Conservation (phyloP, 2,888 invertebrate genomes). For the Exephanes ischioxanthus region DNA sequence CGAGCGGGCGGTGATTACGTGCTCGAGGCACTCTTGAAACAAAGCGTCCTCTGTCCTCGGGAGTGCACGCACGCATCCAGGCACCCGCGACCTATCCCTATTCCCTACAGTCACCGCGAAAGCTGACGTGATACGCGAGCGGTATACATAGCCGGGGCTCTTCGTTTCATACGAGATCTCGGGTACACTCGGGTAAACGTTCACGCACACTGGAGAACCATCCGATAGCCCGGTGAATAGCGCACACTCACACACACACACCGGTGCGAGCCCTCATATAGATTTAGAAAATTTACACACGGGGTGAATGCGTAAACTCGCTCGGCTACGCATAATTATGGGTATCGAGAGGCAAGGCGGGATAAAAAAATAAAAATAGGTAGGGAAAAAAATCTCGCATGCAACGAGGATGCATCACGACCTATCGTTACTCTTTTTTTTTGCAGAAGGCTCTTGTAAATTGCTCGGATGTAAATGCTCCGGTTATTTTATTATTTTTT, state of each 20-base stretch:
- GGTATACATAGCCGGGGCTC: not conserved
- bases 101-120: slow-evolving; percentile 44
- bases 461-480: too few species aligned
- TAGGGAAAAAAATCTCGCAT: slow-evolving; percentile 7
- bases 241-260: not conserved
- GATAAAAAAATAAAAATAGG: not conserved
- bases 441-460: not conserved
- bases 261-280: slow-evolving; percentile 13
- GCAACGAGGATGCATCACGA: slow-evolving; percentile 13
- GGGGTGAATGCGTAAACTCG: slow-evolving; percentile 38
- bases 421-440: slow-evolving; percentile 4
- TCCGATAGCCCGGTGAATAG: slow-evolving; percentile 11
- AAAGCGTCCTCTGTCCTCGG: slow-evolving; percentile 80
- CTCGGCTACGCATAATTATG: slow-evolving; percentile 46
- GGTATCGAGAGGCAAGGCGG: slow-evolving; percentile 33
- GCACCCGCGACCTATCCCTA: slow-evolving; percentile 79
- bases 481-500: not conserved
- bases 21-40: slow-evolving; percentile 80
- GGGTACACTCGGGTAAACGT: slow-evolving; percentile 51
- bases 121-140: slow-evolving; percentile 17
- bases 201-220: not conserved
- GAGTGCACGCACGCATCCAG: slow-evolving; percentile 69
- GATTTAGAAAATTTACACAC: slow-evolving; percentile 47
- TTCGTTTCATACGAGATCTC: slow-evolving; percentile 22
- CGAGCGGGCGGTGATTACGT: slow-evolving; percentile 76